phyloP scores from a whole-genome alignment of 1,140 invertebrate genomes.

The Drosophila truncata region DNA sequence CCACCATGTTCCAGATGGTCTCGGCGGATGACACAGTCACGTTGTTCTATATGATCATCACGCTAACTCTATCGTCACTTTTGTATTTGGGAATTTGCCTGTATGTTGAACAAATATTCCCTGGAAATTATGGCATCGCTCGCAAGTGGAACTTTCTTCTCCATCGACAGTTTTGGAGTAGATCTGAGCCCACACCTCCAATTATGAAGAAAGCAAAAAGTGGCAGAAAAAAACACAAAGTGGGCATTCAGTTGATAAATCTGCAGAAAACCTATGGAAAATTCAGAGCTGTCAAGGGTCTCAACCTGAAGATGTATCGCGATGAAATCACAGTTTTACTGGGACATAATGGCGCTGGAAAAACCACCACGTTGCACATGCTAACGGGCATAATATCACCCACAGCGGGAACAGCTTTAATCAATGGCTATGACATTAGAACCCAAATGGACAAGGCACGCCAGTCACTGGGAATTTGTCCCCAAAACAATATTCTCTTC shows the following conservation, averaged over 20 bases:
- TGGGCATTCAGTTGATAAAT: slow-evolving; percentile 89
- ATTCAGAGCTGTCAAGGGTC: slow-evolving; percentile 89
- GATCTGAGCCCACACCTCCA: not conserved
- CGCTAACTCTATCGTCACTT: slow-evolving; percentile 87
- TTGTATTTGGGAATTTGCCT: slow-evolving; percentile 89
- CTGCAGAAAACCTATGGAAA: slow-evolving; percentile 88
- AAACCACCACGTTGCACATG: slow-evolving; percentile 93
- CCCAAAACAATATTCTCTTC: slow-evolving; percentile 97
- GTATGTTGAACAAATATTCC: slow-evolving; percentile 91
- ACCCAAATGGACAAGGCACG: slow-evolving; percentile 88
- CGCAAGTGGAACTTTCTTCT: slow-evolving; percentile 91
- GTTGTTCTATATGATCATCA: slow-evolving; percentile 88
- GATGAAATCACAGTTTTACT: slow-evolving; percentile 90
- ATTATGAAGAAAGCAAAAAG: fast-evolving
- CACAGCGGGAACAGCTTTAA: slow-evolving; percentile 88
- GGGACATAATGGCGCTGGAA: slow-evolving; percentile 91
- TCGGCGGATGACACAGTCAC: slow-evolving; percentile 90
- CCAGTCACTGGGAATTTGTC: slow-evolving; percentile 93
- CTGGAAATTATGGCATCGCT: slow-evolving; percentile 89
- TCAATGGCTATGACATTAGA: slow-evolving; percentile 90
- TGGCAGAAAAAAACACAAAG: slow-evolving; percentile 57
- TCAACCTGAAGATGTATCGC: slow-evolving; percentile 89
- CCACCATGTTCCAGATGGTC: slow-evolving; percentile 88
- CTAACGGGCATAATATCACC: slow-evolving; percentile 91
- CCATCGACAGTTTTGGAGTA: slow-evolving; percentile 86